A percentile compares a stretch with the other conserved stretches of the same genome.
Conservation (phyloP, 2,888 invertebrate genomes). For the Cylindroiulus punctatus region DNA sequence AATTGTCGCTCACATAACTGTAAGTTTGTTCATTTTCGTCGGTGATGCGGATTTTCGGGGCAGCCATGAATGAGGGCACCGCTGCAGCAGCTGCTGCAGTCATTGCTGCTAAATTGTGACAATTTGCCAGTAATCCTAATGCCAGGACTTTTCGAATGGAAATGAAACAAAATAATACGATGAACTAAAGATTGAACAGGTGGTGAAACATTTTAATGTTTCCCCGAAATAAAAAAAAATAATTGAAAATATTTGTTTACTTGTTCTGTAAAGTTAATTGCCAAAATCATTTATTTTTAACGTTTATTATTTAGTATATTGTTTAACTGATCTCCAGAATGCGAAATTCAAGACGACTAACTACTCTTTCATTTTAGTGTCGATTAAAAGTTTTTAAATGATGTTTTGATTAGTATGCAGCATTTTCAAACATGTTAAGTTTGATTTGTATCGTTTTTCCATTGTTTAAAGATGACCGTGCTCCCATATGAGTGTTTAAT, state of each 20-base stretch:
- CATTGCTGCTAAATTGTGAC: conserved; percentile 69
- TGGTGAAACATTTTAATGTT: neutral
- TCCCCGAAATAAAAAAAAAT: neutral
- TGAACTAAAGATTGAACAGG: neutral
- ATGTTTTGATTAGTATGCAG: too few species aligned
- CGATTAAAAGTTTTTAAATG: too few species aligned
- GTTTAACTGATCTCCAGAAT: too few species aligned
- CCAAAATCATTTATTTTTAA: too few species aligned
- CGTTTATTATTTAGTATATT: too few species aligned
- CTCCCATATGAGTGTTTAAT: neutral
- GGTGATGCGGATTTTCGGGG: conserved; percentile 67
- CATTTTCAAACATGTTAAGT: neutral
- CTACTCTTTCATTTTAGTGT: too few species aligned
- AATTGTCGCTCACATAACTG: conserved; percentile 64
- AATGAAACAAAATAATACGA: conserved; percentile 48
- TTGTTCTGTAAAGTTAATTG: too few species aligned
- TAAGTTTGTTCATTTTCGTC: conserved; percentile 67
- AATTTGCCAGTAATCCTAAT: conserved; percentile 70
- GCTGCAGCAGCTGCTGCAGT: conserved; percentile 68
- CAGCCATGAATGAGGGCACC: conserved; percentile 69
- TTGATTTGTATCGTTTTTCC: neutral
- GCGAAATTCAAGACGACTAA: too few species aligned
- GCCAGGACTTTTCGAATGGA: conserved; percentile 67
- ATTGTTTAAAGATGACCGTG: neutral
- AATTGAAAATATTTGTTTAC: neutral